Evolutionary conservation across 2,113 vertebrate genomes (phyloP).

Genomic region (Leucopsar rothschildi): DNA sequence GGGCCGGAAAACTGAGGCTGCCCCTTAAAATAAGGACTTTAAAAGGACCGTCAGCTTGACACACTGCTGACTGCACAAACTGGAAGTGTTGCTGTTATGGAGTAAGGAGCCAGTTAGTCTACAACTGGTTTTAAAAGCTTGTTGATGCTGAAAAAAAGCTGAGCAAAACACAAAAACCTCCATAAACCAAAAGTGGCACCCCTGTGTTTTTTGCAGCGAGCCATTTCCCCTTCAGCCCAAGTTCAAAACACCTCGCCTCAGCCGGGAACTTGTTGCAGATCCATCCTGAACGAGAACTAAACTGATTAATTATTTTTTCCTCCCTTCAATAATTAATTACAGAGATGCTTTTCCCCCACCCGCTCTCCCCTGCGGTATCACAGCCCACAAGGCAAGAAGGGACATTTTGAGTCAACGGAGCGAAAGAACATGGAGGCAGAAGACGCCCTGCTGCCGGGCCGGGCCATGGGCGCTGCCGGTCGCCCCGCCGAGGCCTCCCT

Average conservation of each 20-base stretch:
- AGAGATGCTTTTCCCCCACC: not conserved
- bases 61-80: not conserved
- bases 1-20: not conserved
- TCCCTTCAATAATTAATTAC: not conserved
- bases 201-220: not conserved
- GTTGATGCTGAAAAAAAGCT: not conserved
- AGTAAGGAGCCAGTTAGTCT: not conserved
- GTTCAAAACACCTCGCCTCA: not conserved
- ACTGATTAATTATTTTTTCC: not conserved
- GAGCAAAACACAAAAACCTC: not conserved
- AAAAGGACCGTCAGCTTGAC: not conserved
- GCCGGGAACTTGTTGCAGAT: conserved; percentile 48
- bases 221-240: not conserved
- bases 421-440: conserved; percentile 65
- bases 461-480: not conserved
- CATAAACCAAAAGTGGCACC: not conserved
- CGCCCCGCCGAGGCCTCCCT: not conserved
- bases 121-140: not conserved
- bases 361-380: not conserved
- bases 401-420: conserved; percentile 59
- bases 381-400: conserved; percentile 12
- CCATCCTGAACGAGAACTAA: not conserved
- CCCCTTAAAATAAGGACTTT: not conserved
- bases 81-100: not conserved
- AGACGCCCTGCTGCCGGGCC: not conserved